Evolutionary conservation across 1,140 invertebrate species (phyloP), one percentile per base, ranked within the genome.

Genomic region (Mya arenaria): DNA sequence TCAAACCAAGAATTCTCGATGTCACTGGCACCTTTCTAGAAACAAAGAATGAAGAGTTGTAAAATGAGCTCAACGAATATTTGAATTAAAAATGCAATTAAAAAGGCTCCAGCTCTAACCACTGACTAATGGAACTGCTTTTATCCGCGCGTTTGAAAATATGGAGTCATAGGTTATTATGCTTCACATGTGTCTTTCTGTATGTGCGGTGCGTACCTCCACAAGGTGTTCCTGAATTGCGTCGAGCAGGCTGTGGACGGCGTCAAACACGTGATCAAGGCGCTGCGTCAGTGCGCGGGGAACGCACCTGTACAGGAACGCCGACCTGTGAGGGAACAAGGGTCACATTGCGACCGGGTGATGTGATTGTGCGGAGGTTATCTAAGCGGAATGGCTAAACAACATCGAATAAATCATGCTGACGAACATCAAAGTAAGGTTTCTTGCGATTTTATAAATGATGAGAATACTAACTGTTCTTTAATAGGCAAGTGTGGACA

Each of bases 1-100:
- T 75, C 73, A n/a, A 75, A 63, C 73, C 73, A 75, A 41, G 58
- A 62, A 48, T 75, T 63, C 60, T 30, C n/a, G 39, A 75, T 65
- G 15, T 75, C 73, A 30, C 52, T 75, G 58, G 73, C 56, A 1
- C 58, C 73, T 75, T 75, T 75, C 73, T 75, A 60, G n/a, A 62
- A 74, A 1, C 28, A 15, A 30, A 52, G 6, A 55, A 69, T 23
- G 15, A 19, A 23, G 48, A 52, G 17, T 52, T 10, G 48, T 52
- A 23, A 52, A 52, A n/a, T n/a, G n/a, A n/a, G n/a, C n/a, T n/a
- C n/a, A n/a, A n/a, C n/a, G n/a, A n/a, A n/a, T n/a, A n/a, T n/a
- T n/a, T n/a, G n/a, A n/a, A n/a, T n/a, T n/a, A n/a, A n/a, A n/a
- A n/a, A n/a, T n/a, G n/a, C n/a, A n/a, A n/a, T n/a, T n/a, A n/a